A percentile compares a stretch with the other conserved stretches of the same genome.
Evolutionary conservation across 2,888 invertebrate genomes (phyloP).

Genomic region (Antheraea yamamai): DNA sequence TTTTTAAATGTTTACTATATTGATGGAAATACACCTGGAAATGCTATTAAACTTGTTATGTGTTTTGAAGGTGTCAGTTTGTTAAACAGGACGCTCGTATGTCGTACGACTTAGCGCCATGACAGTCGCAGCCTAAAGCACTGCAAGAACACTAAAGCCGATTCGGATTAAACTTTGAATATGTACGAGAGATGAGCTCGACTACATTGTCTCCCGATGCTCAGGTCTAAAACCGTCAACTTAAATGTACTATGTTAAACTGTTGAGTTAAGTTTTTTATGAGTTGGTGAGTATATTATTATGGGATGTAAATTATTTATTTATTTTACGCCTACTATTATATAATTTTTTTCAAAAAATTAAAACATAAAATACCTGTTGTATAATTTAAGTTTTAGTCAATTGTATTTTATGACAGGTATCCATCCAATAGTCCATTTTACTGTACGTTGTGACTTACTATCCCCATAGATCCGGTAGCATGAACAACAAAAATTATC

Average conservation of each 20-base stretch:
- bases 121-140: constrained; percentile 38
- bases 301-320: not conserved
- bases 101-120: constrained; percentile 43
- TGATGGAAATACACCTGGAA: not conserved
- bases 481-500: too few relatives aligned
- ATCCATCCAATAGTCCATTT: too few relatives aligned
- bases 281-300: not conserved
- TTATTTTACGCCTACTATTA: too few relatives aligned
- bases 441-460: too few relatives aligned
- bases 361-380: too few relatives aligned
- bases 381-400: too few relatives aligned
- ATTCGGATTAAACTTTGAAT: constrained; percentile 77
- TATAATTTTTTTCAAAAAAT: too few relatives aligned
- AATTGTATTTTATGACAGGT: not conserved
- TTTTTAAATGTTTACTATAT: not conserved
- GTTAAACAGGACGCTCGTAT: not conserved
- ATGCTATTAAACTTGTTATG: not conserved
- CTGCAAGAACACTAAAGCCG: constrained; percentile 57
- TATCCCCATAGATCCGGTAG: too few relatives aligned
- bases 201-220: constrained; percentile 30
- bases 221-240: constrained; percentile 8
- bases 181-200: constrained; percentile 59
- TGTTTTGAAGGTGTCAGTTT: not conserved
- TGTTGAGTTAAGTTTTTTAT: not conserved
- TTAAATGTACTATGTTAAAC: not conserved